A percentile compares a stretch with the other conserved stretches of the same genome.
Evolutionary conservation across 2,888 invertebrate species (phyloP).

Genomic region (Cistogaster globosa): DNA sequence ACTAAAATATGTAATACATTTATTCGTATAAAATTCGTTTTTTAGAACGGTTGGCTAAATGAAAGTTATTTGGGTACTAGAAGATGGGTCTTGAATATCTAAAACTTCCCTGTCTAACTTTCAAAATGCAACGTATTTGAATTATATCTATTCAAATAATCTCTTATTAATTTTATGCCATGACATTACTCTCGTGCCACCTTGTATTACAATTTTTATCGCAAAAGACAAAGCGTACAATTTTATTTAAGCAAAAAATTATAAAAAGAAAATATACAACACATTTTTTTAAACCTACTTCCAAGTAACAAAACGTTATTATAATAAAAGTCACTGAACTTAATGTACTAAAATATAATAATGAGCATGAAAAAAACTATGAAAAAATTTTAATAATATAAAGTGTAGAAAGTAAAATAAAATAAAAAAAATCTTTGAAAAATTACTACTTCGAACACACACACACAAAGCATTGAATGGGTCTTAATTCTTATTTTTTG

Average conservation of each 20-base stretch:
- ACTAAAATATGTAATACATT: too few species aligned
- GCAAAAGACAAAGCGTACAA: not conserved
- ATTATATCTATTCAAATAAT: too few species aligned
- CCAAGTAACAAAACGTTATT: constrained; percentile 32
- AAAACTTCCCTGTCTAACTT: too few species aligned
- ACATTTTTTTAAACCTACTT: not conserved
- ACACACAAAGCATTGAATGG: constrained; percentile 7
- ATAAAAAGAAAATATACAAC: not conserved
- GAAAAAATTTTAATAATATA: not conserved
- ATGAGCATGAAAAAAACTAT: constrained; percentile 17
- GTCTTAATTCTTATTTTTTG: not conserved
- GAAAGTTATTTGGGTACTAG: too few species aligned
- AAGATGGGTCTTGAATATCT: too few species aligned
- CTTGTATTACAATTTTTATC: too few species aligned
- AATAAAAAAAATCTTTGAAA: constrained; percentile 8
- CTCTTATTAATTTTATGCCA: too few species aligned
- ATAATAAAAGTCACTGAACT: constrained; percentile 67
- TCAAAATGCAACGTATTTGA: too few species aligned
- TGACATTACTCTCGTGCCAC: too few species aligned
- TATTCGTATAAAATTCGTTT: too few species aligned
- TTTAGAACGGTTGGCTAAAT: too few species aligned
- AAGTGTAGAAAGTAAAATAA: constrained; percentile 29
- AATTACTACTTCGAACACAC: not conserved
- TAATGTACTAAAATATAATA: constrained; percentile 38
- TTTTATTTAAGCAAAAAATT: constrained; percentile 1